phyloP scores from a whole-genome alignment of 2,888 invertebrate species.

The Dasypogon diadema region DNA sequence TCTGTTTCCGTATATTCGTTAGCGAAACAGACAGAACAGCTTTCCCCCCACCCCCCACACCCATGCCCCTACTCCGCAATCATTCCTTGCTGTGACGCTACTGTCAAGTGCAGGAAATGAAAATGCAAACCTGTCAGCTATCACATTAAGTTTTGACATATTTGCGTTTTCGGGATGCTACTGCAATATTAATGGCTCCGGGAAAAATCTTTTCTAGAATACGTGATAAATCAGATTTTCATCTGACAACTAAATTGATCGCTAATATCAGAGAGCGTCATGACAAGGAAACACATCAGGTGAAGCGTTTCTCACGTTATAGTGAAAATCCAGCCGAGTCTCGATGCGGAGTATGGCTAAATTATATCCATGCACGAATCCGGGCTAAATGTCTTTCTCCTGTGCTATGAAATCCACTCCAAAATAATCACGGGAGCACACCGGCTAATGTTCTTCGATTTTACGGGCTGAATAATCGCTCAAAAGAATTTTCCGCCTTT shows the following conservation, averaged over 20 bases:
- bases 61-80: not conserved
- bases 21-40: too few species aligned
- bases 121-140: slow-evolving; percentile 58
- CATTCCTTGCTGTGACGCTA: slow-evolving; percentile 39
- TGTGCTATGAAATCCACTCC: too few species aligned
- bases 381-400: too few species aligned
- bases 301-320: not conserved
- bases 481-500: not conserved
- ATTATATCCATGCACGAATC: too few species aligned
- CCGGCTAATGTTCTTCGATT: not conserved
- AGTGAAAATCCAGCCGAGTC: too few species aligned
- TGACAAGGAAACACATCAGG: not conserved
- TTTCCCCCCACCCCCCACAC: not conserved
- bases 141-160: slow-evolving; percentile 58
- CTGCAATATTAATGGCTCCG: slow-evolving; percentile 35
- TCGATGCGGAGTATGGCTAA: too few species aligned
- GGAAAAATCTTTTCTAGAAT: slow-evolving; percentile 44
- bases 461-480: not conserved
- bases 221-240: slow-evolving; percentile 41
- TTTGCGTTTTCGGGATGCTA: slow-evolving; percentile 56
- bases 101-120: slow-evolving; percentile 58
- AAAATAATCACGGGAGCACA: not conserved
- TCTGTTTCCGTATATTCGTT: not conserved
- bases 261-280: slow-evolving; percentile 6
- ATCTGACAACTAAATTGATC: slow-evolving; percentile 37